Percentiles rank a stretch among this genome's conserved stretches.
Conservation (phyloP, 1,140 invertebrate genomes). For the Pemphigus obesinymphae region DNA sequence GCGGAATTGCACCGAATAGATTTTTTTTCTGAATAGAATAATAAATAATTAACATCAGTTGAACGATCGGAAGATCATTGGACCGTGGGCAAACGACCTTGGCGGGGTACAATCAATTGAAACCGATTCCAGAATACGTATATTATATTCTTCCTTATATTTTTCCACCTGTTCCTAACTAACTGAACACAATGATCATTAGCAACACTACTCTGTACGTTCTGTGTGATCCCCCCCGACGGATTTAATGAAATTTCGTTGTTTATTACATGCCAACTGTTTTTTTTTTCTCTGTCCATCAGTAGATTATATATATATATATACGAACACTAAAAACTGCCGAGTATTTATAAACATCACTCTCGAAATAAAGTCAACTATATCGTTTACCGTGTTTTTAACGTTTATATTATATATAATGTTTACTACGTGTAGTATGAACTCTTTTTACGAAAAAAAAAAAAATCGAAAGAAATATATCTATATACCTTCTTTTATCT, state of each 20-base stretch:
- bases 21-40: neutral
- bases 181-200: neutral
- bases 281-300: neutral
- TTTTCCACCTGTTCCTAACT: neutral
- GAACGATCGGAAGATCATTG: constrained; percentile 13
- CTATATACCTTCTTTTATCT: neutral
- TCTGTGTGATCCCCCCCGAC: neutral
- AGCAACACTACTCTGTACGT: neutral
- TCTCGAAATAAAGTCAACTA: neutral
- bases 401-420: too few species aligned
- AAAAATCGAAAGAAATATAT: neutral
- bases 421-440: too few species aligned
- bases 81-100: constrained; percentile 14
- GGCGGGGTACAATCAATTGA: constrained; percentile 9
- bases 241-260: neutral
- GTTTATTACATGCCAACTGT: neutral
- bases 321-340: neutral
- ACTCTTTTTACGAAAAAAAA: too few species aligned
- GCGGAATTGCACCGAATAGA: too few species aligned
- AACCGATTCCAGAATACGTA: constrained; percentile 4
- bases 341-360: neutral
- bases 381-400: too few species aligned
- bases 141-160: neutral
- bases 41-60: neutral
- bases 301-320: neutral